Percentiles rank a stretch among this genome's conserved stretches.
Evolutionary conservation across 2,888 invertebrate genomes (phyloP).

Genomic region (Xylota segnis): DNA sequence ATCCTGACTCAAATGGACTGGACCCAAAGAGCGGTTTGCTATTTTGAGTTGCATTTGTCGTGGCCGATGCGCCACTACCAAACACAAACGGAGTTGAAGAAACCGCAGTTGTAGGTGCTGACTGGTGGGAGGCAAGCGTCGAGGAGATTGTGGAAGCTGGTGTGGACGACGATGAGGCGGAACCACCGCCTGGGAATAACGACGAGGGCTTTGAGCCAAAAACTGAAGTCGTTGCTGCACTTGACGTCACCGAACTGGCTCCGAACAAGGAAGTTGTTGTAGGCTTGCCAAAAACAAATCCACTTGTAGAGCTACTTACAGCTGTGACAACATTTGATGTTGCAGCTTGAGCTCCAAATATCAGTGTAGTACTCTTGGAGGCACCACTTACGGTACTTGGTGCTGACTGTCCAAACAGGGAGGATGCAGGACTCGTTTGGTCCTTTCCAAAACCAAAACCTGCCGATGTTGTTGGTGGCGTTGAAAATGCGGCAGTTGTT

Average conservation of each 20-base stretch:
- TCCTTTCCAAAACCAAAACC: slow-evolving; percentile 55
- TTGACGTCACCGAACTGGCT: slow-evolving; percentile 30
- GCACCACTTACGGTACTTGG: slow-evolving; percentile 56
- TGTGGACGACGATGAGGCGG: slow-evolving; percentile 41
- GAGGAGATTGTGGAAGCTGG: slow-evolving; percentile 53
- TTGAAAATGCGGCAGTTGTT: slow-evolving; percentile 52
- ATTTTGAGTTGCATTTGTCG: slow-evolving; percentile 49
- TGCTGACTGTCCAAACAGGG: slow-evolving; percentile 52
- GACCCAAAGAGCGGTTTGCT: slow-evolving; percentile 47
- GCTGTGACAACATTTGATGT: slow-evolving; percentile 53
- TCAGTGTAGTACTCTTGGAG: slow-evolving; percentile 41
- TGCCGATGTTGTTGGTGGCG: slow-evolving; percentile 3
- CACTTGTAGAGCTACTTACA: slow-evolving; percentile 77
- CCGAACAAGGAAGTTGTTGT: slow-evolving; percentile 63
- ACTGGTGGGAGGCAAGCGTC: slow-evolving; percentile 41
- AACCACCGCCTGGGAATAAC: slow-evolving; percentile 38
- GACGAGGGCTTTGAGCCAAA: slow-evolving; percentile 73
- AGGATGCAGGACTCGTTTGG: neutral
- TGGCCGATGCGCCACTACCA: slow-evolving; percentile 38
- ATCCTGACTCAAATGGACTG: slow-evolving; percentile 56
- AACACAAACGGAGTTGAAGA: slow-evolving; percentile 60
- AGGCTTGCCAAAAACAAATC: slow-evolving; percentile 59
- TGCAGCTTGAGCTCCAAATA: slow-evolving; percentile 47
- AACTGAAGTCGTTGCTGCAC: slow-evolving; percentile 56
- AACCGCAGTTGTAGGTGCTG: slow-evolving; percentile 33